Conservation (phyloP, 2,113 vertebrate genomes). For the Motacilla tschutschensis region DNA sequence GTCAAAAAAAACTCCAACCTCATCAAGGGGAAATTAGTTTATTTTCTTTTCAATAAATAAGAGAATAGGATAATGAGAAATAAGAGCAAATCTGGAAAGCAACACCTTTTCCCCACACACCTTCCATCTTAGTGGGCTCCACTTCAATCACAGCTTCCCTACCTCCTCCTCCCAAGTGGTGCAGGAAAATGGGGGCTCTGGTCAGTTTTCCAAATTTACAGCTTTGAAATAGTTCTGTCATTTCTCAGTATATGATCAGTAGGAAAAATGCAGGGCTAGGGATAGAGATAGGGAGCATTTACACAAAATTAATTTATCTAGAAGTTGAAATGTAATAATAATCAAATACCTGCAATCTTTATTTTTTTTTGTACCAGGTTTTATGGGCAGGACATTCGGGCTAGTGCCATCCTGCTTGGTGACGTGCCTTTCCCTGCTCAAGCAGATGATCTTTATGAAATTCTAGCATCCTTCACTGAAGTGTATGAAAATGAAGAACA, state of each 20-base stretch:
- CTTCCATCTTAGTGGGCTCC: not conserved
- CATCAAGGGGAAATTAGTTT: not conserved
- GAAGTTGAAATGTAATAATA: not conserved
- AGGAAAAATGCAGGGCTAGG: not conserved
- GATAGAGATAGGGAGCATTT: not conserved
- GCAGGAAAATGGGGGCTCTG: not conserved
- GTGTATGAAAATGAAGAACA: slow-evolving; percentile 80
- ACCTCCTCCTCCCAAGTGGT: not conserved
- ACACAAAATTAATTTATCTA: not conserved
- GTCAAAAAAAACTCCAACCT: not conserved
- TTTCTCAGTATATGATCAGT: not conserved
- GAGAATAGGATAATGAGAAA: not conserved
- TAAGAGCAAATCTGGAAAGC: not conserved
- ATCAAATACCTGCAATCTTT: not conserved
- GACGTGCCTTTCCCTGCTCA: slow-evolving; percentile 82
- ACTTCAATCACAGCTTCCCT: not conserved
- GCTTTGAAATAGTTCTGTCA: not conserved
- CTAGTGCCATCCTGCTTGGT: slow-evolving; percentile 89
- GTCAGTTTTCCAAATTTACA: not conserved
- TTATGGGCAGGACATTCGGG: slow-evolving; percentile 88
- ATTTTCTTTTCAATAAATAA: not conserved
- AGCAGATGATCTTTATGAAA: slow-evolving; percentile 85
- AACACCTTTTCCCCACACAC: not conserved
- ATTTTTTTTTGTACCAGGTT: slow-evolving; percentile 74
- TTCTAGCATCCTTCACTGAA: slow-evolving; percentile 84